Conservation (phyloP, 1,140 invertebrate species). For the Melipona quadrifasciata region DNA sequence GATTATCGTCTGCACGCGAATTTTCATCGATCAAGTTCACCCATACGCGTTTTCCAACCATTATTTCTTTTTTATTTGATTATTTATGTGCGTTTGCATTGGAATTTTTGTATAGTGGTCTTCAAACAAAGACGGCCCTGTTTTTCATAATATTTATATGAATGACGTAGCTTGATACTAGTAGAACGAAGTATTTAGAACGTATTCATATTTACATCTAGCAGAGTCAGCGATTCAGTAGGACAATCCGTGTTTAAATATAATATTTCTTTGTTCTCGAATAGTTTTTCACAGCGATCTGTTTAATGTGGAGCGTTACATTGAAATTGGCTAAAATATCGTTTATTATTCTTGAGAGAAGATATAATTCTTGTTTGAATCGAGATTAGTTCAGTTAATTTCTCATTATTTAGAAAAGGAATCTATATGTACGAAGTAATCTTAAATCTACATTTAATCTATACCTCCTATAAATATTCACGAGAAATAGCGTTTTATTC, state of each 20-base stretch:
- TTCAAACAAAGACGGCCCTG: neutral
- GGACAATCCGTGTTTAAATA: neutral
- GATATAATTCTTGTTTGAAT: neutral
- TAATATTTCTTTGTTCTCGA: neutral
- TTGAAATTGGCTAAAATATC: neutral
- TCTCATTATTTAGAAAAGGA: neutral
- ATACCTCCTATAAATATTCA: neutral
- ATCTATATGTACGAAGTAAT: neutral
- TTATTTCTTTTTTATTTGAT: neutral
- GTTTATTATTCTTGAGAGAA: neutral
- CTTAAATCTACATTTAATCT: neutral
- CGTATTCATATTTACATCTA: neutral
- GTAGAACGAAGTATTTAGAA: neutral
- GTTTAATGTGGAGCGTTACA: neutral
- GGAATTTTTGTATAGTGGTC: neutral
- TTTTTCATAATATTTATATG: neutral
- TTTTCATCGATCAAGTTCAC: constrained; percentile 33
- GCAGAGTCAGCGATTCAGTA: neutral
- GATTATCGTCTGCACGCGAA: constrained; percentile 44
- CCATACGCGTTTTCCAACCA: neutral
- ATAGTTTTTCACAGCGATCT: neutral
- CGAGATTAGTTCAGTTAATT: neutral
- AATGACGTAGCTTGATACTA: neutral
- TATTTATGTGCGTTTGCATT: neutral
- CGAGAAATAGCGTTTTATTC: neutral